Conservation (phyloP, 2,797 vertebrate species). For the Acrossocheilus fasciatus region DNA sequence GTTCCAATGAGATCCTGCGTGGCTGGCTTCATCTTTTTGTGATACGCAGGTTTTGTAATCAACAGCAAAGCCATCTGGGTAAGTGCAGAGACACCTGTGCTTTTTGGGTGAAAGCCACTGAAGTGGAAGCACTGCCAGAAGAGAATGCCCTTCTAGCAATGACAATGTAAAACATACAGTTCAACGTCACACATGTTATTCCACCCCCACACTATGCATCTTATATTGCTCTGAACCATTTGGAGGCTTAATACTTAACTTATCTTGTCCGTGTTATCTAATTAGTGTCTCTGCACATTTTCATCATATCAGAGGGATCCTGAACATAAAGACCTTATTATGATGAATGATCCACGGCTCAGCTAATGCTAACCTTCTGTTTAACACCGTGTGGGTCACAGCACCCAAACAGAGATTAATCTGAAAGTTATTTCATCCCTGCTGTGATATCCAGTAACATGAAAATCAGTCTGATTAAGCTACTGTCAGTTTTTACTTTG, state of each 20-base stretch:
- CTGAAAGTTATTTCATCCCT: not conserved
- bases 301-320: not conserved
- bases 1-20: constrained; percentile 27
- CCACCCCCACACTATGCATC: not conserved
- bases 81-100: constrained; percentile 61
- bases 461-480: constrained; percentile 7
- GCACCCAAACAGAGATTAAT: constrained; percentile 20
- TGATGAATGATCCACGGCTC: constrained; percentile 13
- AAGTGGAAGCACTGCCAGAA: constrained; percentile 57
- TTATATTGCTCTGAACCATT: not conserved
- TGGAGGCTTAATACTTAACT: not conserved
- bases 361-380: constrained; percentile 16
- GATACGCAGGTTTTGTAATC: constrained; percentile 37
- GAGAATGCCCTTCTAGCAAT: constrained; percentile 51
- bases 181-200: constrained; percentile 21
- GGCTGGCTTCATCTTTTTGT: constrained; percentile 14
- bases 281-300: not conserved
- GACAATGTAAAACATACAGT: constrained; percentile 33
- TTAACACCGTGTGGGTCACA: constrained; percentile 27
- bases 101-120: constrained; percentile 57
- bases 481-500: not conserved
- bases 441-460: not conserved
- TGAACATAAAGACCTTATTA: constrained; percentile 8
- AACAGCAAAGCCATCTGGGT: constrained; percentile 59
- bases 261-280: not conserved